phyloP scores from a whole-genome alignment of 35 echinoderm and acorn worm species.

The Lytechinus pictus region DNA sequence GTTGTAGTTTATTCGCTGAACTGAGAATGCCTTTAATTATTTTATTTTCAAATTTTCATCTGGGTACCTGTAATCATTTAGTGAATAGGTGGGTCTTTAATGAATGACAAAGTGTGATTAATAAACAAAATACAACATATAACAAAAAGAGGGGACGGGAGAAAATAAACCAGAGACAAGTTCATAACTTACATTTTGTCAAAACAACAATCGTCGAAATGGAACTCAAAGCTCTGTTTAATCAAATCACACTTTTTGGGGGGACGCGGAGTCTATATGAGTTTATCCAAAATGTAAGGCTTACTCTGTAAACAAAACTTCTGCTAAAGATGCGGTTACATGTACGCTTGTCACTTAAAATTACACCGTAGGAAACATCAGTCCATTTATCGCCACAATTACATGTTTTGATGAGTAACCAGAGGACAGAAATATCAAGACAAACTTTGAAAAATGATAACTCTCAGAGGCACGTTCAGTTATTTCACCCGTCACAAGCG shows the following conservation, averaged over 20 bases:
- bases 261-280: background rate
- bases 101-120: no score
- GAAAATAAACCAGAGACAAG: no score
- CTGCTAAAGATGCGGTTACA: background rate
- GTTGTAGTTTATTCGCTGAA: no score
- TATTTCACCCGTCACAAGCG: background rate
- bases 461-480: background rate
- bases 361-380: constrained; percentile 18
- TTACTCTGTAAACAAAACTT: background rate
- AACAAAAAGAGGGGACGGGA: no score
- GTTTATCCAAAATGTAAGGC: background rate
- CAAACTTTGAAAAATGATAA: background rate
- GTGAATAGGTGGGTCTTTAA: no score
- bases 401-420: constrained; percentile 32
- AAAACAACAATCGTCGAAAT: no score
- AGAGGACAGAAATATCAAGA: background rate
- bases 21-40: no score
- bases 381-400: background rate
- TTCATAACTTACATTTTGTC: no score
- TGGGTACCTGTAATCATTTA: no score
- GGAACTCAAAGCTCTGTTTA: background rate
- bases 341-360: background rate
- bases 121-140: no score
- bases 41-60: no score
- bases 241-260: background rate